Evolutionary conservation across 2,888 invertebrate genomes (phyloP).

Genomic region (Macropis europaea): DNA sequence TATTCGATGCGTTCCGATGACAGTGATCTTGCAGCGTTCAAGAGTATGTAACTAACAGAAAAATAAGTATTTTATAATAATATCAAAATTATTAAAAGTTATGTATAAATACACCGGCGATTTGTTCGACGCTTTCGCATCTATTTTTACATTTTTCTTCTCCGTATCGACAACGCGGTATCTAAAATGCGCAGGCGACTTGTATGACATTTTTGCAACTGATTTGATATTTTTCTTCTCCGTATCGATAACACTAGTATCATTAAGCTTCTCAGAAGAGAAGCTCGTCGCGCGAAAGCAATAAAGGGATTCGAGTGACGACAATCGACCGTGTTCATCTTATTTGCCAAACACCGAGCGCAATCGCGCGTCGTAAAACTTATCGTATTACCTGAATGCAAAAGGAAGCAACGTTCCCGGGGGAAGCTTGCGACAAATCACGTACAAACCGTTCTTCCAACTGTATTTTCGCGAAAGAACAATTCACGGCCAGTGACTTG

Average conservation of each 20-base stretch:
- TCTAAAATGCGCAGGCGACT: background rate
- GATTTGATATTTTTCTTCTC: constrained; percentile 4
- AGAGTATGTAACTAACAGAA: no score
- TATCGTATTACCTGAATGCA: constrained; percentile 43
- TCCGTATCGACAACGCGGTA: no score
- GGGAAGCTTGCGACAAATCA: constrained; percentile 34
- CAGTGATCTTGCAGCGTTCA: no score
- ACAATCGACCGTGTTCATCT: constrained; percentile 36
- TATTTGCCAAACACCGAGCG: constrained; percentile 33
- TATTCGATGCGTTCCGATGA: no score
- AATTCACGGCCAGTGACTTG: constrained; percentile 24
- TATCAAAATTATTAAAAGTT: no score
- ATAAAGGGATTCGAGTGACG: constrained; percentile 43
- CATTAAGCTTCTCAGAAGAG: constrained; percentile 15
- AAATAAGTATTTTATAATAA: no score
- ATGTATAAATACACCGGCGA: no score
- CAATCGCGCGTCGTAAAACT: constrained; percentile 47
- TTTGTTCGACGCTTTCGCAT: no score
- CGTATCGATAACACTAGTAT: background rate
- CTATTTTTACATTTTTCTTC: no score
- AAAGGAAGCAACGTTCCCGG: constrained; percentile 18
- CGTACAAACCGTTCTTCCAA: constrained; percentile 39
- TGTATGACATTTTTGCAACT: background rate
- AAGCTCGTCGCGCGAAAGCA: constrained; percentile 7
- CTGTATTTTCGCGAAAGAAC: constrained; percentile 37